phyloP scores from a whole-genome alignment of 2,797 vertebrate species.

The Enoplosus armatus region DNA sequence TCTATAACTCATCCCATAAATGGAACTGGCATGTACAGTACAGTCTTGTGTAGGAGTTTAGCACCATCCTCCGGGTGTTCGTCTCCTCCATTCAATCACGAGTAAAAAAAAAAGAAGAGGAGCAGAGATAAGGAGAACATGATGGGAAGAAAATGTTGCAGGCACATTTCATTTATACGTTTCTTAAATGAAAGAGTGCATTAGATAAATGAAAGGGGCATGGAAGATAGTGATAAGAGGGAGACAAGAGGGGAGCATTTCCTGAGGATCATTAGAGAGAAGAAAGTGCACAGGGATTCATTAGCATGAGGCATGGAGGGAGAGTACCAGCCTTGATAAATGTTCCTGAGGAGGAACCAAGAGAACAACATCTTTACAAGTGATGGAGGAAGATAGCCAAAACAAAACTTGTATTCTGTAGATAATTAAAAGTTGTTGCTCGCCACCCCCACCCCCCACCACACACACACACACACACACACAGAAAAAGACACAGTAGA shows the following conservation, averaged over 20 bases:
- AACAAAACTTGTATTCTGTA: conserved; percentile 44
- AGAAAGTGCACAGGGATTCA: conserved; percentile 66
- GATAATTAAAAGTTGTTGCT: conserved; percentile 57
- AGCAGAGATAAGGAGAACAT: conserved; percentile 61
- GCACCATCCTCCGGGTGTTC: conserved; percentile 55
- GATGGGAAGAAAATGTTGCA: conserved; percentile 64
- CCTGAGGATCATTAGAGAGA: conserved; percentile 71
- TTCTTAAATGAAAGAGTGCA: conserved; percentile 68
- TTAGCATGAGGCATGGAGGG: conserved; percentile 68
- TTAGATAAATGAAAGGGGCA: conserved; percentile 73
- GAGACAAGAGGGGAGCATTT: conserved; percentile 69
- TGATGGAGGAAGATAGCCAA: conserved; percentile 44
- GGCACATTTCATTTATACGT: conserved; percentile 67
- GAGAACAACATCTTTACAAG: conserved; percentile 61
- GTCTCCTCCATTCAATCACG: conserved; percentile 69
- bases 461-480: background rate
- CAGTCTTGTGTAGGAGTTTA: conserved; percentile 56
- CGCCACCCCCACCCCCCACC: background rate
- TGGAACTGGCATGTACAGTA: conserved; percentile 63
- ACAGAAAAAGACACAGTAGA: conserved; percentile 16
- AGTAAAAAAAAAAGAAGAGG: conserved; percentile 26
- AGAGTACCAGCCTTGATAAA: conserved; percentile 66
- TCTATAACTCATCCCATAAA: conserved; percentile 74
- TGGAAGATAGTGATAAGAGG: conserved; percentile 72
- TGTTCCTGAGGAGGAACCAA: conserved; percentile 54